phyloP scores from a whole-genome alignment of 2,888 invertebrate genomes.

The Tridacna gigas region DNA sequence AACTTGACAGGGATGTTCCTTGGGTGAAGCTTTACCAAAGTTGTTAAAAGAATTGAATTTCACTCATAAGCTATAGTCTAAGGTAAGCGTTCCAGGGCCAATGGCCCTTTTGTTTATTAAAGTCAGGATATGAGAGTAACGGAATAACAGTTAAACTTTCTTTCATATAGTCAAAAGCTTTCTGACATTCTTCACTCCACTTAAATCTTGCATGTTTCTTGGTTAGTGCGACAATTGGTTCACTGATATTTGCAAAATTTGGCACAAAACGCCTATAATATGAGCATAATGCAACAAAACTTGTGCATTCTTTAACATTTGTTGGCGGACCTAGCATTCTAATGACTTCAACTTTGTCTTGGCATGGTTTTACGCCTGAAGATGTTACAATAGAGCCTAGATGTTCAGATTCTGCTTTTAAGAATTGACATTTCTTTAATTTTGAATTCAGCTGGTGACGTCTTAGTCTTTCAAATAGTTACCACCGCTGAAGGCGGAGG shows the following conservation, averaged over 20 bases:
- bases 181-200: slow-evolving; percentile 3
- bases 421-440: slow-evolving; percentile 19
- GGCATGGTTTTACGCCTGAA: too few relatives aligned
- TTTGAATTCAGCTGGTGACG: slow-evolving; percentile 1
- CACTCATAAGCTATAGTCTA: too few relatives aligned
- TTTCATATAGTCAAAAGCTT: slow-evolving; percentile 20
- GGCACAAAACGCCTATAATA: slow-evolving; percentile 19
- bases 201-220: slow-evolving; percentile 12
- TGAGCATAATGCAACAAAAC: neutral
- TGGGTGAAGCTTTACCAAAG: too few relatives aligned
- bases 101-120: too few relatives aligned
- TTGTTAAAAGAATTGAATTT: too few relatives aligned
- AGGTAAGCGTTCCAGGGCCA: too few relatives aligned
- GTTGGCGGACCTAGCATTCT: slow-evolving; percentile 1
- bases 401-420: slow-evolving; percentile 10
- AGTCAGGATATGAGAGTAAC: slow-evolving; percentile 6
- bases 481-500: too few relatives aligned
- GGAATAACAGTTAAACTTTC: slow-evolving; percentile 9
- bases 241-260: slow-evolving; percentile 14
- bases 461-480: slow-evolving; percentile 15
- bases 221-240: slow-evolving; percentile 16
- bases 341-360: slow-evolving; percentile 6
- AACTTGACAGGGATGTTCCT: too few relatives aligned
- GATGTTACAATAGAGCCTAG: slow-evolving; percentile 7
- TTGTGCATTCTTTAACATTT: slow-evolving; percentile 6